Evolutionary conservation across 2,888 invertebrate species (phyloP).

Genomic region (Quadroppia sp.): DNA sequence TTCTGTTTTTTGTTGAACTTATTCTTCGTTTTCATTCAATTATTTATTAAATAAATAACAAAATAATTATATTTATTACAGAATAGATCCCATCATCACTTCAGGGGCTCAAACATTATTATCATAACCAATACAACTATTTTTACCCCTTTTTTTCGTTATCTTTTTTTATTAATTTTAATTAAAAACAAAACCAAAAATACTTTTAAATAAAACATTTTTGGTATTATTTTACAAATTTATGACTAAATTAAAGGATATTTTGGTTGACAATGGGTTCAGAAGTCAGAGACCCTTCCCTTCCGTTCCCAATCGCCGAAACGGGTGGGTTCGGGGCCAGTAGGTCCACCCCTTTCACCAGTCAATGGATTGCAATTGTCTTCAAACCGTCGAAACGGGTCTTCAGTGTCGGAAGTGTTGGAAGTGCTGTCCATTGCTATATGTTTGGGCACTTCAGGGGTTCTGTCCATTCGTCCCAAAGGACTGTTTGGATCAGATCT

Average conservation of each 20-base stretch:
- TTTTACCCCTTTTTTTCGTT: no score
- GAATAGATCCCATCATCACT: no score
- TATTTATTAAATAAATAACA: background rate
- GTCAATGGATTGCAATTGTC: conserved; percentile 66
- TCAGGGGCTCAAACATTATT: no score
- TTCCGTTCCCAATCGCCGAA: conserved; percentile 99
- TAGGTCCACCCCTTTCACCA: conserved; percentile 90
- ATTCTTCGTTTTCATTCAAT: background rate
- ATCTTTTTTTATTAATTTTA: no score
- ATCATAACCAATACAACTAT: no score
- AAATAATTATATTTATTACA: no score
- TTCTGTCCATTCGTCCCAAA: conserved; percentile 37
- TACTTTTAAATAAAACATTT: no score
- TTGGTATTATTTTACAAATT: no score
- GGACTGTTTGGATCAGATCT: conserved; percentile 36
- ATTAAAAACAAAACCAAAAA: no score
- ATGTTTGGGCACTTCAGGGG: conserved; percentile 14
- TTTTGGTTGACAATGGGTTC: background rate
- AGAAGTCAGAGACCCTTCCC: conserved; percentile 93
- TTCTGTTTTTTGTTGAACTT: no score
- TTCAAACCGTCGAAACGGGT: conserved; percentile 46
- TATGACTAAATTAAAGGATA: no score
- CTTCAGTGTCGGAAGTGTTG: background rate
- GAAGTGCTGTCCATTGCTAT: no score
- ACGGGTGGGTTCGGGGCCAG: conserved; percentile 95